Conservation (phyloP, 2,888 invertebrate genomes). For the Sphecodes monilicornis region DNA sequence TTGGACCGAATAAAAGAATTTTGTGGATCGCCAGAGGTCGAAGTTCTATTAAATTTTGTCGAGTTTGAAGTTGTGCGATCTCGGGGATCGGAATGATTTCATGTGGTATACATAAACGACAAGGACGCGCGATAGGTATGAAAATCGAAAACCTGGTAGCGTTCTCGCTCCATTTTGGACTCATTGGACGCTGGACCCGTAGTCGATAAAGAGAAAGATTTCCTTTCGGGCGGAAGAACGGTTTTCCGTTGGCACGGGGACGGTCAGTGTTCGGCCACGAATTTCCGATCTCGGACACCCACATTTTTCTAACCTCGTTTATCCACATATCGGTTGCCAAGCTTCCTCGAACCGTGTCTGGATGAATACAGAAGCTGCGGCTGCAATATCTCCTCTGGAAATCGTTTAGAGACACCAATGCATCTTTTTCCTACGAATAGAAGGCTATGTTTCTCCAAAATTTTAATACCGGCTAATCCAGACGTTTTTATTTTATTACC, state of each 20-base stretch:
- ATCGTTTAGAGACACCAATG: constrained; percentile 17
- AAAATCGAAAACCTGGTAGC: constrained; percentile 23
- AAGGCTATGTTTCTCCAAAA: not conserved
- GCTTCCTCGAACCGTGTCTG: constrained; percentile 22
- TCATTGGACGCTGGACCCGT: constrained; percentile 59
- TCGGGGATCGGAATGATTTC: not conserved
- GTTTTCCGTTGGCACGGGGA: constrained; percentile 50
- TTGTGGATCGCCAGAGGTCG: not conserved
- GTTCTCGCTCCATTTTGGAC: constrained; percentile 67
- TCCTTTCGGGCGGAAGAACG: constrained; percentile 61
- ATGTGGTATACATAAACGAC: not conserved
- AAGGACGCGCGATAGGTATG: not conserved
- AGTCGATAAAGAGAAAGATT: constrained; percentile 68
- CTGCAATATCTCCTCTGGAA: constrained; percentile 29
- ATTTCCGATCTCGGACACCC: constrained; percentile 59
- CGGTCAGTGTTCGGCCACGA: constrained; percentile 60
- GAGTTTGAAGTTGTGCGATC: not conserved
- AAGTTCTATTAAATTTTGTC: not conserved
- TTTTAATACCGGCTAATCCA: not conserved
- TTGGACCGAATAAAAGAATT: not conserved
- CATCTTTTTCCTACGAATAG: not conserved
- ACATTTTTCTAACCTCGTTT: constrained; percentile 56
- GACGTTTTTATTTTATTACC: not conserved
- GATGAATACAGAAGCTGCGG: constrained; percentile 24
- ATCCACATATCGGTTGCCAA: constrained; percentile 50